Evolutionary conservation across 2,113 vertebrate genomes (phyloP).

Genomic region (Vanacampus margaritifer): DNA sequence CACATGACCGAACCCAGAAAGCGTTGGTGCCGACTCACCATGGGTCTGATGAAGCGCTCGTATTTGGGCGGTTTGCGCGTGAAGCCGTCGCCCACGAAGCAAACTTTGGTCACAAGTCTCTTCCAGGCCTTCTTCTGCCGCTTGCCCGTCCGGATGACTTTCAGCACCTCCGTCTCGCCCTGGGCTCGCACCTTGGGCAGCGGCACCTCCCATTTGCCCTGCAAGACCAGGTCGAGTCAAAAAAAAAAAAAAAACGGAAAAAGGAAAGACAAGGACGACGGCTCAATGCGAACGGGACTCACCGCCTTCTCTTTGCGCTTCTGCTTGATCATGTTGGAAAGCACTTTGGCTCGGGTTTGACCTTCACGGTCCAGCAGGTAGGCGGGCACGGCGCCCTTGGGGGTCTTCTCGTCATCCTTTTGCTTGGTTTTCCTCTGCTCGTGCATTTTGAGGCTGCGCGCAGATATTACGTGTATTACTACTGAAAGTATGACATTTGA

Average conservation of each 20-base stretch:
- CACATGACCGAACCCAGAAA: too few species aligned
- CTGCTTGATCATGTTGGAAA: constrained; percentile 99
- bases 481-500: neutral
- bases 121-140: constrained; percentile 99
- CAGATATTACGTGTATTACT: neutral
- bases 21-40: too few species aligned
- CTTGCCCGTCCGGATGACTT: constrained; percentile 93
- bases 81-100: constrained; percentile 96
- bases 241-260: neutral
- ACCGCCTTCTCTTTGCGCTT: constrained; percentile 99
- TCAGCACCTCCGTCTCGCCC: constrained; percentile 95
- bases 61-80: constrained; percentile 98
- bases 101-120: constrained; percentile 98
- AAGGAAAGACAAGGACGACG: too few species aligned
- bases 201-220: constrained; percentile 98
- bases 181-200: constrained; percentile 95
- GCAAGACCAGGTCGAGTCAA: neutral
- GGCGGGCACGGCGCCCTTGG: constrained; percentile 91
- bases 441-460: constrained; percentile 92
- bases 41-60: constrained; percentile 95
- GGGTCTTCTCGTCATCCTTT: constrained; percentile 93
- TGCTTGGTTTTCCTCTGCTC: constrained; percentile 94
- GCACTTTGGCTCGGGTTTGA: constrained; percentile 89
- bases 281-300: constrained; percentile 61
- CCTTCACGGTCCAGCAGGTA: constrained; percentile 95